These are phyloP conservation scores for Elanoides forficatus DNA, from an alignment of 2,113 vertebrate species.

Conservation along the genomic window DNA sequence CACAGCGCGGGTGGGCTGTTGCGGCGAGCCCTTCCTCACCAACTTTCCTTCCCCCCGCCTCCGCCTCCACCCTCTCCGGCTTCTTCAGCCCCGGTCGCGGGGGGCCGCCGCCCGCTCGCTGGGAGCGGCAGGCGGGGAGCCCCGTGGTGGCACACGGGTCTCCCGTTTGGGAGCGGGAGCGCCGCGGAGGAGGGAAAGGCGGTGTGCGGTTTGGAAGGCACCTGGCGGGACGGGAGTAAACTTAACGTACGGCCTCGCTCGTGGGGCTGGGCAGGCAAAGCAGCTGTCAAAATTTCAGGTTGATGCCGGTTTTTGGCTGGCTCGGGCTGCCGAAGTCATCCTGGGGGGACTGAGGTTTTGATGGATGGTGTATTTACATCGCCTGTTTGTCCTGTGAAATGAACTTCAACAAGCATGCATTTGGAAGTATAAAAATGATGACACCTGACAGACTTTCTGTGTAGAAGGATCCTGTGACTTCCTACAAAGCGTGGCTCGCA, in stretches of 20 bases:
- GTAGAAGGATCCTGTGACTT: background rate
- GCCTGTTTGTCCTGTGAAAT: background rate
- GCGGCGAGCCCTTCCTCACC: background rate
- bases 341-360: background rate
- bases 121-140: background rate
- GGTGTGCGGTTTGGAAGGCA: background rate
- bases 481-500: rapidly evolving
- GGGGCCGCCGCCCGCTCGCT: background rate
- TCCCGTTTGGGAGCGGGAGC: background rate
- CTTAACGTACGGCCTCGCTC: background rate
- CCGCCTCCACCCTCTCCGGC: too few relatives aligned
- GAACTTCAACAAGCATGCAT: background rate
- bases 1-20: background rate
- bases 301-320: background rate
- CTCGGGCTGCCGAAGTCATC: background rate
- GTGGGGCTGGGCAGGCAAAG: background rate
- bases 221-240: background rate
- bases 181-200: background rate
- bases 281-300: background rate
- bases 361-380: background rate
- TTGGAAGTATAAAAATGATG: background rate
- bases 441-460: background rate
- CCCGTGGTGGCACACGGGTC: background rate
- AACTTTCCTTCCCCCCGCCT: background rate
- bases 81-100: background rate